These are phyloP conservation scores for Nomada hirtipes DNA, from an alignment of 2,888 invertebrate species.

Conservation along the genomic window DNA sequence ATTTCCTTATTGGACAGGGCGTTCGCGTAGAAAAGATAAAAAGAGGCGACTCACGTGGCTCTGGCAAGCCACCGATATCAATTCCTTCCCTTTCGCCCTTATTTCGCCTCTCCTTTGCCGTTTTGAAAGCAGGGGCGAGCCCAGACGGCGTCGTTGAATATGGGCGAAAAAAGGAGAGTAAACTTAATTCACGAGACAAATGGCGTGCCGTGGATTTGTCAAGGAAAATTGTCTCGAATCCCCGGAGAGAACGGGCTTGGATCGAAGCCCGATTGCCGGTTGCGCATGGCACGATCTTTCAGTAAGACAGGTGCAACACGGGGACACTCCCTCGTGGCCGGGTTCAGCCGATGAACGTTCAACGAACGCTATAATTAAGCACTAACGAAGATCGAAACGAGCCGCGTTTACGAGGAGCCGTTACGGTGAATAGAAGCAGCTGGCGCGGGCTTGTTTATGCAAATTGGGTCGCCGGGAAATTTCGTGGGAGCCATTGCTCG, in stretches of 20 bases:
- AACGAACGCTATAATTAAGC: slow-evolving; percentile 39
- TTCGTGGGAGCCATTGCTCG: slow-evolving; percentile 27
- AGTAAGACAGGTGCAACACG: slow-evolving; percentile 12
- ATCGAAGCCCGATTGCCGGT: slow-evolving; percentile 33
- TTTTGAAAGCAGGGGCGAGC: slow-evolving; percentile 5
- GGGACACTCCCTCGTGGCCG: background rate
- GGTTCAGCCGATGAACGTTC: slow-evolving; percentile 17
- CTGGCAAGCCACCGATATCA: slow-evolving; percentile 58
- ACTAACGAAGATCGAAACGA: slow-evolving; percentile 54
- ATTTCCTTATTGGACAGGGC: slow-evolving; percentile 63
- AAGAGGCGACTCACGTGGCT: slow-evolving; percentile 41
- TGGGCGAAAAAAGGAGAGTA: slow-evolving; percentile 57
- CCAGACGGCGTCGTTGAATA: slow-evolving; percentile 51
- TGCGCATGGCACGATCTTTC: background rate
- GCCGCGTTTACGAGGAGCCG: slow-evolving; percentile 1
- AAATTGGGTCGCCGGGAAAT: slow-evolving; percentile 44
- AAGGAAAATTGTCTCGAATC: slow-evolving; percentile 61
- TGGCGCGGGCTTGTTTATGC: slow-evolving; percentile 47
- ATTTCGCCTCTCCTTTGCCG: background rate
- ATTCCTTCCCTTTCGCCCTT: slow-evolving; percentile 37
- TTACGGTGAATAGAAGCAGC: slow-evolving; percentile 23
- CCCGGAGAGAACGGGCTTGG: slow-evolving; percentile 27
- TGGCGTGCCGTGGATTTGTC: slow-evolving; percentile 58
- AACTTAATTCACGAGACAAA: slow-evolving; percentile 70
- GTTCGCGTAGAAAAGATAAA: slow-evolving; percentile 41